A percentile compares a stretch with the other conserved stretches of the same genome.
Evolutionary conservation across 1,140 invertebrate species (phyloP).

Genomic region (Argopecten irradians): DNA sequence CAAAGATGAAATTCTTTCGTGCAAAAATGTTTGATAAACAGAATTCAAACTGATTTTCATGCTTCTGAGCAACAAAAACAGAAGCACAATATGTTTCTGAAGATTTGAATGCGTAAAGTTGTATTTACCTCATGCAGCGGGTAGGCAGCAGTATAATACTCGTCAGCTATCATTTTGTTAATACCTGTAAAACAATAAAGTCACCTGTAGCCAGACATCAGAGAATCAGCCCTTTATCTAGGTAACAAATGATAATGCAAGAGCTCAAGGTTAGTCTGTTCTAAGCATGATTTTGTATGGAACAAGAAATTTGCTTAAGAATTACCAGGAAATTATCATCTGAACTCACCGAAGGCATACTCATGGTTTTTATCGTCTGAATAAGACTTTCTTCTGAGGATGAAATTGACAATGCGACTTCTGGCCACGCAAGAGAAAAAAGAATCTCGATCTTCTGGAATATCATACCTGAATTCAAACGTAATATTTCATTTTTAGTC

Average conservation of each 20-base stretch:
- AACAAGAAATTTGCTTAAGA: no score
- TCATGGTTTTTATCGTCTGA: constrained; percentile 78
- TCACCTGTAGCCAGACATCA: no score
- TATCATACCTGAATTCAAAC: constrained; percentile 85
- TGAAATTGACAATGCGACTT: constrained; percentile 95
- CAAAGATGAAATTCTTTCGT: no score
- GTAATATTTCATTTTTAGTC: neutral
- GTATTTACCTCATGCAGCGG: constrained; percentile 92
- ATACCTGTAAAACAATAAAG: constrained; percentile 87
- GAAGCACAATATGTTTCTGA: neutral
- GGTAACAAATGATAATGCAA: no score
- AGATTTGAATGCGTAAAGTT: neutral
- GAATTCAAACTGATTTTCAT: neutral
- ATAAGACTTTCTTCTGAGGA: constrained; percentile 92
- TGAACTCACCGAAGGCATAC: constrained; percentile 68
- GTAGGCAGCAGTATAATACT: constrained; percentile 91
- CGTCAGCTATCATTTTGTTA: constrained; percentile 89
- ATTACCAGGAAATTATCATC: no score
- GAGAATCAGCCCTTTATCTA: no score
- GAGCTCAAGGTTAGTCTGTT: no score
- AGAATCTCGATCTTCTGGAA: constrained; percentile 87
- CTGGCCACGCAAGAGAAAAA: constrained; percentile 92
- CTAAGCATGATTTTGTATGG: no score
- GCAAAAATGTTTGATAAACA: neutral
- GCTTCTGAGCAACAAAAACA: neutral